Conservation (phyloP, 2,113 vertebrate genomes). For the Etia nguti region DNA sequence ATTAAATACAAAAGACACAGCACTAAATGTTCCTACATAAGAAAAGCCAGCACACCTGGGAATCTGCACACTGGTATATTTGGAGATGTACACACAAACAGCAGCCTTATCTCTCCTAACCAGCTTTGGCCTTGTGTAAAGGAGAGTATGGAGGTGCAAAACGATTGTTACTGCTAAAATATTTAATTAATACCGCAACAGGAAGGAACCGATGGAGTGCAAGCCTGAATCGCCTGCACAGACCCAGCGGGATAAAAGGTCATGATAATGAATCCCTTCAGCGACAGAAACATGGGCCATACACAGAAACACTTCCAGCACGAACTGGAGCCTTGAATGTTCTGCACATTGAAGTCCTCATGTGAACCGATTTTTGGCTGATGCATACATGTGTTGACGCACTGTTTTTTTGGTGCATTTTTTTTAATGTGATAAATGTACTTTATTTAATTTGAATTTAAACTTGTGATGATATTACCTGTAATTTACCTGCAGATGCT, state of each 20-base stretch:
- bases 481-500: neutral
- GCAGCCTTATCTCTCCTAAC: neutral
- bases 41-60: neutral
- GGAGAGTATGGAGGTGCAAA: neutral
- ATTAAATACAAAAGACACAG: neutral
- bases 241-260: neutral
- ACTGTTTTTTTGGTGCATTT: neutral
- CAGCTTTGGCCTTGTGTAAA: neutral
- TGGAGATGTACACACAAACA: neutral
- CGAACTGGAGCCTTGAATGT: neutral
- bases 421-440: neutral
- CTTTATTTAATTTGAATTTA: neutral
- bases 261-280: neutral
- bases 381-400: neutral
- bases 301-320: neutral
- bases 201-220: neutral
- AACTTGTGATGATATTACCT: neutral
- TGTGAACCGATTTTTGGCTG: neutral
- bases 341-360: neutral
- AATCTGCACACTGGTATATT: neutral
- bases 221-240: neutral
- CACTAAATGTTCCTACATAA: neutral
- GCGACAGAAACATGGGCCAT: neutral
- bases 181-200: neutral
- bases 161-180: neutral